Conservation (phyloP, 2,113 vertebrate genomes). For the Corythoichthys intestinalis region DNA sequence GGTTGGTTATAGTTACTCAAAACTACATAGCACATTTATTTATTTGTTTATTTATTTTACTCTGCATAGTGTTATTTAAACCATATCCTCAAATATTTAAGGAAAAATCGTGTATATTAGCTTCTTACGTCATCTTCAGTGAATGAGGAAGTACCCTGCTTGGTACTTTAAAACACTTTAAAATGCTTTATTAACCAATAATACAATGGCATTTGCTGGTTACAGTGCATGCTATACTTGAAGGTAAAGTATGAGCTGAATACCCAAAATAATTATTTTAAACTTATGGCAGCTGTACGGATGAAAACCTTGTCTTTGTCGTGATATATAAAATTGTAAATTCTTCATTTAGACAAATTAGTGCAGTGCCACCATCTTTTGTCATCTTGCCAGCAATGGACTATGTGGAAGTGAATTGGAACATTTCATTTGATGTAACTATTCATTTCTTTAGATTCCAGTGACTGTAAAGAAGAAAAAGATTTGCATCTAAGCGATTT, state of each 20-base stretch:
- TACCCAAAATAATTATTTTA: too few relatives aligned
- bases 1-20: neutral
- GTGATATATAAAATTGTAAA: too few relatives aligned
- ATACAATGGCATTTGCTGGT: too few relatives aligned
- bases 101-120: neutral
- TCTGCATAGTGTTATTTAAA: neutral
- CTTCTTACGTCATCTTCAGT: neutral
- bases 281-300: too few relatives aligned
- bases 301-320: too few relatives aligned
- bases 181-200: too few relatives aligned
- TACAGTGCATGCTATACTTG: too few relatives aligned
- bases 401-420: neutral
- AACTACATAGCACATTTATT: neutral
- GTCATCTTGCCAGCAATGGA: neutral
- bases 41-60: neutral
- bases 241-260: too few relatives aligned
- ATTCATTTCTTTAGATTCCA: slow-evolving; percentile 67
- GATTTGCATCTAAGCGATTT: slow-evolving; percentile 83
- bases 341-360: neutral
- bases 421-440: neutral
- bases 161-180: too few relatives aligned
- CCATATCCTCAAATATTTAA: too few relatives aligned
- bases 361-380: neutral
- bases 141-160: neutral
- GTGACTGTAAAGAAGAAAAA: slow-evolving; percentile 77